These are phyloP conservation scores for Calliopum simillimum DNA, from an alignment of 2,888 invertebrate genomes.

Conservation along the genomic window DNA sequence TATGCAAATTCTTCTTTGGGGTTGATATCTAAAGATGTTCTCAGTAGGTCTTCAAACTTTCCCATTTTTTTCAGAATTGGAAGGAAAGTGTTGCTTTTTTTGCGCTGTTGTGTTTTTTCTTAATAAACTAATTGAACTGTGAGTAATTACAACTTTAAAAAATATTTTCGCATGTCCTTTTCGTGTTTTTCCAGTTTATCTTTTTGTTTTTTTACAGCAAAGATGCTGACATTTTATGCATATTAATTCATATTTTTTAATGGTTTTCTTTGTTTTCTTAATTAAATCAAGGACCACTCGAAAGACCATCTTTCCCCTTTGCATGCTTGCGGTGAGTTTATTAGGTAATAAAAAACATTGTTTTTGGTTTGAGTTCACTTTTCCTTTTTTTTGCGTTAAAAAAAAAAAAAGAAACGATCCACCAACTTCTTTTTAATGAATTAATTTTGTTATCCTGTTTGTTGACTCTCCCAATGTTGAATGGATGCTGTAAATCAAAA, in stretches of 20 bases:
- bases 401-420: conserved; percentile 49
- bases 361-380: conserved; percentile 41
- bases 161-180: conserved; percentile 21
- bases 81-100: too few species aligned
- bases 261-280: conserved; percentile 36
- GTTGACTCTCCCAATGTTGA: conserved; percentile 45
- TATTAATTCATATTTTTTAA: conserved; percentile 58
- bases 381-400: conserved; percentile 38
- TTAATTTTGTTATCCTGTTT: conserved; percentile 61
- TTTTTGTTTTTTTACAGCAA: conserved; percentile 23
- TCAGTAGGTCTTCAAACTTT: too few species aligned
- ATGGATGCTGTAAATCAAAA: conserved; percentile 40
- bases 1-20: too few species aligned
- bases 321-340: conserved; percentile 63
- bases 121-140: conserved; percentile 35
- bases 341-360: conserved; percentile 63
- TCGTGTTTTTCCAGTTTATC: conserved; percentile 1
- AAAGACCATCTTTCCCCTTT: conserved; percentile 14
- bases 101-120: not conserved
- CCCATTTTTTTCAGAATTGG: too few species aligned
- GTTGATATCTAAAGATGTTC: too few species aligned
- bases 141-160: conserved; percentile 27
- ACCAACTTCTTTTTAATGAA: conserved; percentile 65
- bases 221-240: conserved; percentile 61
- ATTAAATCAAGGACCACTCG: conserved; percentile 23